Conservation (phyloP, 2,797 vertebrate species). For the Chrosomus eos region DNA sequence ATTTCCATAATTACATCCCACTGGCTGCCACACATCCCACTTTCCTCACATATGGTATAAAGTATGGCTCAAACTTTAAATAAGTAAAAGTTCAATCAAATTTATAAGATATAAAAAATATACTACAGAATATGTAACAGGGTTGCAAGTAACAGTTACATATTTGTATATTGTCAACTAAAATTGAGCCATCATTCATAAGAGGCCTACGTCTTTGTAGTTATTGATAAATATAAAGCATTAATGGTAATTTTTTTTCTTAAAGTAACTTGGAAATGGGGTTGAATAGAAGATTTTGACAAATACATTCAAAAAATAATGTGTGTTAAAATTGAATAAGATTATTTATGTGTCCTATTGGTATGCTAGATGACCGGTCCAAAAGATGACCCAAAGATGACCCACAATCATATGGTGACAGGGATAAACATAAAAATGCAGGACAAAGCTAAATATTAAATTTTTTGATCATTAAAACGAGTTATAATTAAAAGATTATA, state of each 20-base stretch:
- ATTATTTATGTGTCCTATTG: too few species aligned
- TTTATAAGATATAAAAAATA: not conserved
- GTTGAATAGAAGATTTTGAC: not conserved
- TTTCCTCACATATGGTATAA: not conserved
- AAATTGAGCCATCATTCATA: not conserved
- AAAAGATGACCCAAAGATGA: too few species aligned
- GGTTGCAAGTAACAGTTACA: not conserved
- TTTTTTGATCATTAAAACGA: not conserved
- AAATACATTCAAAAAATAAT: not conserved
- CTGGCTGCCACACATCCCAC: slow-evolving; percentile 9
- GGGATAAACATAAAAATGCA: not conserved
- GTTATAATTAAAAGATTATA: too few species aligned
- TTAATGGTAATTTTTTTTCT: not conserved
- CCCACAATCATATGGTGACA: not conserved
- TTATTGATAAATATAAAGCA: not conserved
- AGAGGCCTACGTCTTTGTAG: not conserved
- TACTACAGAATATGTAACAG: not conserved
- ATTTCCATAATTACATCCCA: slow-evolving; percentile 34
- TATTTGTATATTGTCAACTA: not conserved
- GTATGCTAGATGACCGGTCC: not conserved
- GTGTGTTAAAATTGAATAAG: not conserved
- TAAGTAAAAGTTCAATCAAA: not conserved
- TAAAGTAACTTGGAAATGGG: not conserved
- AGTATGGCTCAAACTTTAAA: slow-evolving; percentile 14
- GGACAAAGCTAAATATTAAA: not conserved